Evolutionary conservation across 53 echinoderm and acorn worm genomes (phyloP), one percentile per base, ranked within the genome.

Genomic region (Echinarachnius parma): DNA sequence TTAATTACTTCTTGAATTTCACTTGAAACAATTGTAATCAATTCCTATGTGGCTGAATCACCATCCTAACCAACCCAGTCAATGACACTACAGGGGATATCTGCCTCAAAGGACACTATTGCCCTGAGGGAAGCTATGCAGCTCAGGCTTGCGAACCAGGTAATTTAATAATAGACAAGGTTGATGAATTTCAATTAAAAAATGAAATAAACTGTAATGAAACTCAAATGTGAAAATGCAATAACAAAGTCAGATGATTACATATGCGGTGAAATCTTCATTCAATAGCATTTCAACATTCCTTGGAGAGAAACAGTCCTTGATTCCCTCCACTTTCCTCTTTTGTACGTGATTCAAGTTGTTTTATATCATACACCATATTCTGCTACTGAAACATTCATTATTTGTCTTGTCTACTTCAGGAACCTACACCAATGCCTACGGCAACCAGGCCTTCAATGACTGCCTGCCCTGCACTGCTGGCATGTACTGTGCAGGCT

Each of bases 401-500:
- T 13, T 13, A 9, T 39, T 39, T 7, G 13, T 13, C 39, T 39
- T 39, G 39, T 39, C 13, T 13, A 39, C 13, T 39, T 39, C 31
- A 93, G 93, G 98, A 22, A 85, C 80, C 9, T 95, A 55, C 83
- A 62, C 88, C 14, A 79, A 96, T 53, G 67, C 77, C 9, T 88
- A 85, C 34, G 81, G 74, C 49, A 96, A 91, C 59, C 91, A 96
- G 15, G 65, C 84, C 39, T 35, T 34, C 25, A 85, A 61, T 10
- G 88, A 96, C 86, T 96, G 98, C 66, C 82, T 87, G 47, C 85
- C 88, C 2, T 96, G 98, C 72, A 96, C 92, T 0, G 92, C 91
- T 0, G 98, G 98, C 26, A 81, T 82, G 78, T 96, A 82, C 82
- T 96, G 98, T 27, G 79, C 91, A 3, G 88, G 98, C 21, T 92